A percentile compares a stretch with the other conserved stretches of the same genome.
Conservation (phyloP, 2,888 invertebrate species). For the Luffia ferchaultella region DNA sequence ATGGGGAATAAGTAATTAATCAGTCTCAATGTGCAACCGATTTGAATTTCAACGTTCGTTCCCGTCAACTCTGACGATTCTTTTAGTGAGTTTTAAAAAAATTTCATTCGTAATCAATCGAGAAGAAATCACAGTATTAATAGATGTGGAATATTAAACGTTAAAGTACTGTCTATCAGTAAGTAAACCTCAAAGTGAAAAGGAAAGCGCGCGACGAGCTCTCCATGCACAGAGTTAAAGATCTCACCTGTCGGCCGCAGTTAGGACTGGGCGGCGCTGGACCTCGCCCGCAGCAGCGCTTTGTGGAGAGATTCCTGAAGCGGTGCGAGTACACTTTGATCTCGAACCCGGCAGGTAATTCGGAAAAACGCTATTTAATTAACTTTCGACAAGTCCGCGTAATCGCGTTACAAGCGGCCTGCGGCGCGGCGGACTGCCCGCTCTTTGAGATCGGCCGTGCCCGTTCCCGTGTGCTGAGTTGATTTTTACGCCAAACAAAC, state of each 20-base stretch:
- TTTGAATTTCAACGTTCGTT: neutral
- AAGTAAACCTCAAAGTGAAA: neutral
- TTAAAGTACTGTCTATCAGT: too few relatives aligned
- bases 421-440: constrained; percentile 38
- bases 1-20: constrained; percentile 31
- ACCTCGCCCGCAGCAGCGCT: constrained; percentile 50
- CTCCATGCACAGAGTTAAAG: constrained; percentile 27
- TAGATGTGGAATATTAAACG: too few relatives aligned
- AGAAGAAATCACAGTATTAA: neutral
- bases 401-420: constrained; percentile 62
- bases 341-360: constrained; percentile 54
- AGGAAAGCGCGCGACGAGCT: neutral
- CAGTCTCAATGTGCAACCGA: constrained; percentile 22
- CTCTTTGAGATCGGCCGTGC: constrained; percentile 42
- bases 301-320: constrained; percentile 51
- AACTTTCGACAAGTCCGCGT: constrained; percentile 64
- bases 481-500: constrained; percentile 60
- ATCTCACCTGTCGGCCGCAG: constrained; percentile 47
- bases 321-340: constrained; percentile 49
- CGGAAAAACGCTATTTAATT: constrained; percentile 66
- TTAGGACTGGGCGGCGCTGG: constrained; percentile 29
- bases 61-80: neutral
- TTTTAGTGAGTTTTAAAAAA: neutral
- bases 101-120: neutral
- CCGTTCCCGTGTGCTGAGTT: constrained; percentile 28